Conservation (phyloP, 2,888 invertebrate genomes). For the Pollenia angustigena region DNA sequence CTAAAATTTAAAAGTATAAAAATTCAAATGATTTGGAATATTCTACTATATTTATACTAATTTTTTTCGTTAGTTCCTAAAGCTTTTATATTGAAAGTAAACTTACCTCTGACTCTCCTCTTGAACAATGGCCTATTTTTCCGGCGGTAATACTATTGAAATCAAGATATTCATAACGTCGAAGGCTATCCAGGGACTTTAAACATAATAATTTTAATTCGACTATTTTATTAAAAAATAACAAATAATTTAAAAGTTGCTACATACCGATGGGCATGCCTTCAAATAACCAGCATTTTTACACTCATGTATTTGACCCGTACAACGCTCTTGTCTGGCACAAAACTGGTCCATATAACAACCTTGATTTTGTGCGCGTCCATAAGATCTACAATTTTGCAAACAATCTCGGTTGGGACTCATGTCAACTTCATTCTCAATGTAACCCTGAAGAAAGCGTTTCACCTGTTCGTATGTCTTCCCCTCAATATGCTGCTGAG, state of each 20-base stretch:
- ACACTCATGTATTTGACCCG: slow-evolving; percentile 90
- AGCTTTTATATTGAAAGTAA: too few species aligned
- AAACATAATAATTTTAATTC: background rate
- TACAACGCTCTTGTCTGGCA: slow-evolving; percentile 87
- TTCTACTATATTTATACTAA: too few species aligned
- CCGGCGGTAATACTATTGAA: slow-evolving; percentile 90
- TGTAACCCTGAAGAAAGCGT: slow-evolving; percentile 92
- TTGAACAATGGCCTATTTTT: slow-evolving; percentile 85
- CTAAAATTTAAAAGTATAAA: too few species aligned
- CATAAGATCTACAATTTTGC: slow-evolving; percentile 92
- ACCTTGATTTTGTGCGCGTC: slow-evolving; percentile 88
- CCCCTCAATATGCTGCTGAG: slow-evolving; percentile 85
- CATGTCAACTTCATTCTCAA: slow-evolving; percentile 95
- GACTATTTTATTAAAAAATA: background rate
- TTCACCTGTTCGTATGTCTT: slow-evolving; percentile 92
- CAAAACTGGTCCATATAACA: slow-evolving; percentile 91
- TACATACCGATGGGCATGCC: slow-evolving; percentile 91
- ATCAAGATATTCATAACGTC: slow-evolving; percentile 93
- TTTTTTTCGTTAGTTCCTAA: too few species aligned
- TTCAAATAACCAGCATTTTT: slow-evolving; percentile 93
- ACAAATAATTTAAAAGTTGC: background rate
- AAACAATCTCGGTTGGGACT: slow-evolving; percentile 90
- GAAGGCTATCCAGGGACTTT: slow-evolving; percentile 79
- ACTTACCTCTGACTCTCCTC: slow-evolving; percentile 86
- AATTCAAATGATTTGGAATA: too few species aligned